A percentile compares a stretch with the other conserved stretches of the same genome.
Conservation (phyloP, 2,888 invertebrate species). For the Oconnorella tubifera region DNA sequence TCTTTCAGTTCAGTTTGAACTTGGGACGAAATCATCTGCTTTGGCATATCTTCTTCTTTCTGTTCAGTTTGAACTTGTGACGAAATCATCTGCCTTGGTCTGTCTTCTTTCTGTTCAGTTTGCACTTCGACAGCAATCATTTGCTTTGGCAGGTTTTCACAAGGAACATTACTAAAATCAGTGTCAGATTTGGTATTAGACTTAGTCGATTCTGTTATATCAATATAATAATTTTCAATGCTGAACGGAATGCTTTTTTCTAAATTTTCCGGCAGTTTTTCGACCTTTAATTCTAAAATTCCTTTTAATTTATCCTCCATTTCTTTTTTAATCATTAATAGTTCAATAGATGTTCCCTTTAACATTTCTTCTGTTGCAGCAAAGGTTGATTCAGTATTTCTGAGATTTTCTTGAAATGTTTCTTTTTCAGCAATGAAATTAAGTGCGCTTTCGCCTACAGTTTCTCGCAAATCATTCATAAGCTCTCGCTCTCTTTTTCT, state of each 20-base stretch:
- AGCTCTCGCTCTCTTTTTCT: conserved; percentile 45
- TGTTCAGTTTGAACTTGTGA: too few species aligned
- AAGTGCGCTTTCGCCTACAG: conserved; percentile 44
- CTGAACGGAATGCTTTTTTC: conserved; percentile 41
- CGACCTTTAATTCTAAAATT: conserved; percentile 41
- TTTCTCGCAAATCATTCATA: conserved; percentile 44
- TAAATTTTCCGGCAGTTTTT: conserved; percentile 39
- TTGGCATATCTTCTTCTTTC: too few species aligned
- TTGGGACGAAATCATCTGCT: too few species aligned
- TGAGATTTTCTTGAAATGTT: conserved; percentile 36
- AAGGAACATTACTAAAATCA: too few species aligned
- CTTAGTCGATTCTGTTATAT: background rate
- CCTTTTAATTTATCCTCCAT: conserved; percentile 48
- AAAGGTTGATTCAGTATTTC: conserved; percentile 46
- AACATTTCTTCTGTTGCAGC: conserved; percentile 50
- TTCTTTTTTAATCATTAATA: conserved; percentile 51
- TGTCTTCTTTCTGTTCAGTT: too few species aligned
- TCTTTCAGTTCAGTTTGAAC: conserved; percentile 1
- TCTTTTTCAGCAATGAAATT: conserved; percentile 46
- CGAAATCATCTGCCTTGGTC: too few species aligned
- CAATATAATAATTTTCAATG: conserved; percentile 6
- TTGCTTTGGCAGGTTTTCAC: too few species aligned
- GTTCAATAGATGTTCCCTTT: conserved; percentile 51
- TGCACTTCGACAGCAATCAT: too few species aligned
- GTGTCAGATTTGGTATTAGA: too few species aligned